A percentile compares a stretch with the other conserved stretches of the same genome.
Evolutionary conservation across 2,888 invertebrate species (phyloP).

Genomic region (Dynastes hyllus): DNA sequence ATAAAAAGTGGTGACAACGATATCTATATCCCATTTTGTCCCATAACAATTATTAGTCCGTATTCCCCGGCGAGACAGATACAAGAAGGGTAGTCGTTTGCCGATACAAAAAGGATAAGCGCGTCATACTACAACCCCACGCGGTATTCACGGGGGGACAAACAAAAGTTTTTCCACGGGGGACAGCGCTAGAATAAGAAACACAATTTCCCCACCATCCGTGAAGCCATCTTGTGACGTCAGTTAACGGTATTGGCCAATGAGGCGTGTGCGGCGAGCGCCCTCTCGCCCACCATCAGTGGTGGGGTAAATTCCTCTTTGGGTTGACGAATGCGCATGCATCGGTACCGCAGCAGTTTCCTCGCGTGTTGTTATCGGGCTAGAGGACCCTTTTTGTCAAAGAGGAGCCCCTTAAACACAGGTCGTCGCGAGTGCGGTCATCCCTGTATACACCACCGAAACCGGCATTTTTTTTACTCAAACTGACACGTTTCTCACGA

Average conservation of each 20-base stretch:
- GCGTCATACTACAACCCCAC: constrained; percentile 19
- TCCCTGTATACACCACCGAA: constrained; percentile 2
- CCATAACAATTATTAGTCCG: constrained; percentile 16
- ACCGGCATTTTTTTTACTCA: no score
- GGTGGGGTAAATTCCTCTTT: constrained; percentile 53
- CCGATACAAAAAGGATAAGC: constrained; percentile 16
- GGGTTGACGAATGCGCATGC: constrained; percentile 59
- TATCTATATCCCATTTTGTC: neutral
- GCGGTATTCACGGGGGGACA: constrained; percentile 30
- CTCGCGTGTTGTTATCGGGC: constrained; percentile 58
- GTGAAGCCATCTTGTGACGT: constrained; percentile 69
- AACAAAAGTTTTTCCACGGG: constrained; percentile 56
- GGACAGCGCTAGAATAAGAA: constrained; percentile 54
- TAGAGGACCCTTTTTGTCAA: constrained; percentile 51
- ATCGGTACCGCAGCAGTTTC: constrained; percentile 58
- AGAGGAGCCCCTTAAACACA: constrained; percentile 12
- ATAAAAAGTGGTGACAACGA: neutral
- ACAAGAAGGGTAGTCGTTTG: constrained; percentile 22
- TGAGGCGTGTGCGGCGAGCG: constrained; percentile 57
- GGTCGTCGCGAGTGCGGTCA: constrained; percentile 31
- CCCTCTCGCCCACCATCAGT: constrained; percentile 30
- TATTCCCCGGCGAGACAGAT: constrained; percentile 31
- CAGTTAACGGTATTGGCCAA: constrained; percentile 61
- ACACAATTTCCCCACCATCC: constrained; percentile 58
- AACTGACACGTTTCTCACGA: no score